Base-by-base conservation (phyloP, 2,113 vertebrate genomes). In the Haplochromis vanheusdeni region DNA sequence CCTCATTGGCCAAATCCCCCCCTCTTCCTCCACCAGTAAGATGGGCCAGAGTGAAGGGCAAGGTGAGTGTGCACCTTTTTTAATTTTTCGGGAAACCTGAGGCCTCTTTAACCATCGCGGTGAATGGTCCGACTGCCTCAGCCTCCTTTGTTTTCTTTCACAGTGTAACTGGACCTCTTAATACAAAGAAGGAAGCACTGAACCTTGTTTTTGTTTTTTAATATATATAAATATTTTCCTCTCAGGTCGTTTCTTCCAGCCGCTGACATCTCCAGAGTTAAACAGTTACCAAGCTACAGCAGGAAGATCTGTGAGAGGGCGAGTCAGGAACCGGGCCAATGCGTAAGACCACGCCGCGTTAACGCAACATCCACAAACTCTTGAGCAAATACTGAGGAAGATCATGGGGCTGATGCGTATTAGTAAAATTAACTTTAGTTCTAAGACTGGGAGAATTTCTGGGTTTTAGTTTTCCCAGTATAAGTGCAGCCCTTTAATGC, bases 231-330 rank as follows among this genome's bases (percentile, higher is more conserved):
- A 23, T 17, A 19, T 45, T 7, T 49, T 49, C 7, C 7, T 51
- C 35, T 58, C 54, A 89, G 97, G 92, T 62, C 68, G 31, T 0
- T 81, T 97, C 26, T 97, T 97, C 73, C 58, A 58, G n/a, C 96
- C 97, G 0, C 1, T 96, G 11, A 82, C 93, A 0, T 97, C 97
- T 58, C 95, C 91, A 0, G 97, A 97, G 89, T 26, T 94, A 31
- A 96, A 82, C 31, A 33, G 51, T 1, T 89, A 86, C 70, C 90
- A 94, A 84, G 93, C 83, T 55, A 56, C 92, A 5, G 85, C 47
- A 0, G 79, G 81, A 19, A 93, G 94, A 83, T 96, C 96, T 16
- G 81, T 96, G 16, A 94, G 93, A 26, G 88, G 89, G 23, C 86
- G 89, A 42, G 94, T 96, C 79, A 90, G 81, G 80, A 96, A 85